Evolutionary conservation across 2,797 vertebrate species (phyloP).

Genomic region (Peromyscus melanophrys): DNA sequence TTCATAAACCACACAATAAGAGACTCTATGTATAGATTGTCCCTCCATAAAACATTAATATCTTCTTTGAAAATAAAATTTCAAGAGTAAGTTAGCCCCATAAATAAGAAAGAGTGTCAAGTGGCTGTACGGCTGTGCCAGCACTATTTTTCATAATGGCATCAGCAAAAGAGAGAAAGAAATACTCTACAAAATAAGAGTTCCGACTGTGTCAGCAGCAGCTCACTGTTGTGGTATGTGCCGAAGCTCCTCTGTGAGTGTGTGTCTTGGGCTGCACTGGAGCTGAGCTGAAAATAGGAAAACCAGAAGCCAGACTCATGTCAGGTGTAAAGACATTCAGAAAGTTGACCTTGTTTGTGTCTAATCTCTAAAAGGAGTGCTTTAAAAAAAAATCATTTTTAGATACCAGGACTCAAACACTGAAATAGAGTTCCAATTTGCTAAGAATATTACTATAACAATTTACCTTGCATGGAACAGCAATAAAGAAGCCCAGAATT

Average conservation of each 20-base stretch:
- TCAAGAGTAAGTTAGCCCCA: constrained; percentile 37
- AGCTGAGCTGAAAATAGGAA: constrained; percentile 48
- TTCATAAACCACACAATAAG: constrained; percentile 6
- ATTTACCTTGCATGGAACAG: background rate
- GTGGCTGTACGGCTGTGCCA: background rate
- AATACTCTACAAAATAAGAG: constrained; percentile 56
- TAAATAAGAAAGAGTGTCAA: constrained; percentile 25
- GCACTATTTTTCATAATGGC: constrained; percentile 70
- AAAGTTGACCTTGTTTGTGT: constrained; percentile 67
- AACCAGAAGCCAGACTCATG: background rate
- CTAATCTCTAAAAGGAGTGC: constrained; percentile 53
- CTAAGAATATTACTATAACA: constrained; percentile 37
- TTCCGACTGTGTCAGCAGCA: constrained; percentile 48
- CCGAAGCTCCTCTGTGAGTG: background rate
- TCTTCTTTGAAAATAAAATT: constrained; percentile 56
- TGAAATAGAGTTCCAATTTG: constrained; percentile 67
- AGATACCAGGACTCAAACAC: background rate
- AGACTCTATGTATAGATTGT: background rate
- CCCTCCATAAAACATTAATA: constrained; percentile 8
- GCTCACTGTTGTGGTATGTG: constrained; percentile 42
- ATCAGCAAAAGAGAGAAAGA: constrained; percentile 65
- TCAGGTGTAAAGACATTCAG: constrained; percentile 42
- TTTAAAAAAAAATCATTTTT: constrained; percentile 63
- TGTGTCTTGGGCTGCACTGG: background rate
- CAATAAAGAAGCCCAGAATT: constrained; percentile 45